These are phyloP conservation scores for Onthophagus sagittarius DNA, from an alignment of 2,888 invertebrate genomes.

Conservation along the genomic window DNA sequence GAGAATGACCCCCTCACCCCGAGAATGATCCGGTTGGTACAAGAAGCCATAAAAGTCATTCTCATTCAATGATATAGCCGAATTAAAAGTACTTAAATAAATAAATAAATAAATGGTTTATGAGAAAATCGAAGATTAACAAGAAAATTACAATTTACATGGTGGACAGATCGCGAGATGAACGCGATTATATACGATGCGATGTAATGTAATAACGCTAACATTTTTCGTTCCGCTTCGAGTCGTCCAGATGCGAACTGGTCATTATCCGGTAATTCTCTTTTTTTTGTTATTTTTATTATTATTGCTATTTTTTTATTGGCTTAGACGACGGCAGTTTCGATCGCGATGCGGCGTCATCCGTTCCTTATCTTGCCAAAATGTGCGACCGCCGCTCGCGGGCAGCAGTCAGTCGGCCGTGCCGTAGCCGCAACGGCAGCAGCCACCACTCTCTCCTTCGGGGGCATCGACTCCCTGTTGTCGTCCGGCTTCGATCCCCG, in stretches of 20 bases:
- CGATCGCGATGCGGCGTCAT: background rate
- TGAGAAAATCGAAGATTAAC: no score
- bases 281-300: background rate
- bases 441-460: background rate
- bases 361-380: slow-evolving; percentile 6
- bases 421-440: background rate
- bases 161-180: background rate
- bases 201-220: background rate
- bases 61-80: background rate
- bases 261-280: background rate
- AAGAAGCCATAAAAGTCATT: background rate
- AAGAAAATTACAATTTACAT: background rate
- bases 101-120: background rate
- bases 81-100: background rate
- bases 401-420: background rate
- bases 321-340: background rate
- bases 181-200: background rate
- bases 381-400: background rate
- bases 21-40: background rate
- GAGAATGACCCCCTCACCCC: background rate
- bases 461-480: slow-evolving; percentile 12
- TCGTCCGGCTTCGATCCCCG: background rate
- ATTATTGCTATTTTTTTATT: no score
- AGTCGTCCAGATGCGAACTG: background rate
- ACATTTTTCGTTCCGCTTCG: background rate